Evolutionary conservation across 2,797 vertebrate genomes (phyloP).

Genomic region (Sebastes vulpes): DNA sequence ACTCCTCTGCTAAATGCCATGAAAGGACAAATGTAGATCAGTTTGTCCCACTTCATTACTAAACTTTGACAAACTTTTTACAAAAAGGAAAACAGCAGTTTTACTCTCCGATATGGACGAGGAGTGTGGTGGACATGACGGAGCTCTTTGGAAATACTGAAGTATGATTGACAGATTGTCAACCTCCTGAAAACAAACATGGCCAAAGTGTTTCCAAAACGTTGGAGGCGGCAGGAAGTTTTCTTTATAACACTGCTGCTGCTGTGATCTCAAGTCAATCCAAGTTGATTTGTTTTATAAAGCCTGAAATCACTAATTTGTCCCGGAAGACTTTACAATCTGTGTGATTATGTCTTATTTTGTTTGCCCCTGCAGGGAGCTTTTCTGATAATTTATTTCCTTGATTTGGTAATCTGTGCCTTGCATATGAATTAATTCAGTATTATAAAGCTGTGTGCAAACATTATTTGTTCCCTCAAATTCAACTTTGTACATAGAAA

Average conservation of each 20-base stretch:
- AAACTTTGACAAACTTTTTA: background rate
- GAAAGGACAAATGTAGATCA: background rate
- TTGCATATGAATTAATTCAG: background rate
- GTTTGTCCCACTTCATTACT: background rate
- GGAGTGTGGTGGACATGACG: background rate
- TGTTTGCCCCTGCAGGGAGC: background rate
- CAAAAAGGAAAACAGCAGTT: background rate
- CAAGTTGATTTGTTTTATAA: background rate
- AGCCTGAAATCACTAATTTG: background rate
- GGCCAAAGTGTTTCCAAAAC: background rate
- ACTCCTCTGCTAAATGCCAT: background rate
- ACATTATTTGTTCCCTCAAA: background rate
- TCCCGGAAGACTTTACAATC: background rate
- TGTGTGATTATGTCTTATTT: background rate
- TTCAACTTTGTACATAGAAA: background rate
- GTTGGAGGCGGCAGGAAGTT: background rate
- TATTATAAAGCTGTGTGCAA: background rate
- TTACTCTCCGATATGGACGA: background rate
- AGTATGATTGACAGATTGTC: background rate
- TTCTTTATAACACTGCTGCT: background rate
- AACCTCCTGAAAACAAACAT: background rate
- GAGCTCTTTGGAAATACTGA: too few species aligned
- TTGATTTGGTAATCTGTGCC: background rate
- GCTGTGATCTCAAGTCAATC: background rate
- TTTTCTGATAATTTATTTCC: background rate